Conservation (phyloP, 1,140 invertebrate genomes). For the Danaus melanippus region DNA sequence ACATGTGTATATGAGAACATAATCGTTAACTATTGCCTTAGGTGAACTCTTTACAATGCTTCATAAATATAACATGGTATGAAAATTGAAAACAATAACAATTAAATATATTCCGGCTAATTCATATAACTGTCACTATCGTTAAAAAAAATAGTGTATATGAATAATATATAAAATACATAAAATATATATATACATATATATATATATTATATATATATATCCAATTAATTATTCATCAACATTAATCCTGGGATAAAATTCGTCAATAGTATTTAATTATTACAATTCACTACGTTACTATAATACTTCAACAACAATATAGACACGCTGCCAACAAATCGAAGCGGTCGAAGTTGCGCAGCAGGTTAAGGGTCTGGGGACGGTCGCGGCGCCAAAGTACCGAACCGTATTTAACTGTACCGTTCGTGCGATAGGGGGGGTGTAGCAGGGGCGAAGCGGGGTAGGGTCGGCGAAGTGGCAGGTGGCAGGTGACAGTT, state of each 20-base stretch:
- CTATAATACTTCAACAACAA: slow-evolving; percentile 62
- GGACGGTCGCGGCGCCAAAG: no score
- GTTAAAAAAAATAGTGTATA: slow-evolving; percentile 62
- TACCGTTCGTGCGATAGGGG: slow-evolving; percentile 8
- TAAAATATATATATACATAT: slow-evolving; percentile 30
- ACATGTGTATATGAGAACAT: slow-evolving; percentile 59
- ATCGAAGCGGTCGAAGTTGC: slow-evolving; percentile 16
- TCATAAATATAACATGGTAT: slow-evolving; percentile 45
- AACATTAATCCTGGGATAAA: slow-evolving; percentile 56
- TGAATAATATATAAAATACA: slow-evolving; percentile 55
- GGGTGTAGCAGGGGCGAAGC: slow-evolving; percentile 14
- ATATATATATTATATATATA: slow-evolving; percentile 29
- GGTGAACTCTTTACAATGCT: slow-evolving; percentile 41
- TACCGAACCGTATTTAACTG: no score
- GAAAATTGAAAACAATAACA: slow-evolving; percentile 55
- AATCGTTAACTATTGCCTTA: slow-evolving; percentile 51
- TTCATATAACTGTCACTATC: slow-evolving; percentile 45
- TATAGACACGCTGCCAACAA: slow-evolving; percentile 37
- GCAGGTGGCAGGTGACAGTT: slow-evolving; percentile 4
- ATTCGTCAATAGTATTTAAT: slow-evolving; percentile 56
- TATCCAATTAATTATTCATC: slow-evolving; percentile 32
- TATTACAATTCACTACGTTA: slow-evolving; percentile 54
- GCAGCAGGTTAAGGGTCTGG: slow-evolving; percentile 10
- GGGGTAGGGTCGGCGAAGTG: slow-evolving; percentile 11
- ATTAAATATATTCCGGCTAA: slow-evolving; percentile 52